Conservation (phyloP, 92 coral and sea anemone species). For the Zoanthus solanderi region DNA sequence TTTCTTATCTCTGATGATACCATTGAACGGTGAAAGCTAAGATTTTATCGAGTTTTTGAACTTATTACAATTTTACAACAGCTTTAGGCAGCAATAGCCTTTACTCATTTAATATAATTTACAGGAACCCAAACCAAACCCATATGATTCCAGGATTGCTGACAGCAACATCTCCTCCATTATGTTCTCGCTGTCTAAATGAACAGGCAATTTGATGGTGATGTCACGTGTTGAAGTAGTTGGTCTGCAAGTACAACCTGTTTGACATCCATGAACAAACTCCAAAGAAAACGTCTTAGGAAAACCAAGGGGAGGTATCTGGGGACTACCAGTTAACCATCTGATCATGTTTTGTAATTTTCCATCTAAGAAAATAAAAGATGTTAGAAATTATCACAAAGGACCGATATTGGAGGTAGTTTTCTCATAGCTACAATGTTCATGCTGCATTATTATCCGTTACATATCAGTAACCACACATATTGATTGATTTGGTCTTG, state of each 20-base stretch:
- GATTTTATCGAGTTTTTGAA: too few relatives aligned
- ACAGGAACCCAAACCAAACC: conserved; percentile 29
- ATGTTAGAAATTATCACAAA: conserved; percentile 23
- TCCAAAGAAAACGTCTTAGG: conserved; percentile 8
- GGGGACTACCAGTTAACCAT: conserved; percentile 9
- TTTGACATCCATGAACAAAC: conserved; percentile 41
- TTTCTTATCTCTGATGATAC: neutral
- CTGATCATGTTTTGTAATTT: neutral
- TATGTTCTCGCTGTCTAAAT: conserved; percentile 23
- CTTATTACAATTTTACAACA: too few relatives aligned
- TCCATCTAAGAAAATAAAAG: neutral
- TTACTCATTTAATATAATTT: too few relatives aligned
- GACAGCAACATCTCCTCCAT: conserved; percentile 32
- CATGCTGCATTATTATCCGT: too few relatives aligned
- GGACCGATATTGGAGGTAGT: conserved; percentile 19
- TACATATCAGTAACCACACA: too few relatives aligned
- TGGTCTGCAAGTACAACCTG: conserved; percentile 35
- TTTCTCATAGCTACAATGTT: neutral
- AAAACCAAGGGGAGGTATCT: conserved; percentile 27
- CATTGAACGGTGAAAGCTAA: too few relatives aligned
- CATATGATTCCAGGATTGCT: conserved; percentile 14
- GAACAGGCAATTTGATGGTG: conserved; percentile 8
- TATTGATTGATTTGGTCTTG: neutral
- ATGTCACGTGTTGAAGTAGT: conserved; percentile 29
- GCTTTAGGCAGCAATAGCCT: too few relatives aligned